Base-by-base conservation (phyloP, 2,888 invertebrate genomes). In the Apotomis betuletana region DNA sequence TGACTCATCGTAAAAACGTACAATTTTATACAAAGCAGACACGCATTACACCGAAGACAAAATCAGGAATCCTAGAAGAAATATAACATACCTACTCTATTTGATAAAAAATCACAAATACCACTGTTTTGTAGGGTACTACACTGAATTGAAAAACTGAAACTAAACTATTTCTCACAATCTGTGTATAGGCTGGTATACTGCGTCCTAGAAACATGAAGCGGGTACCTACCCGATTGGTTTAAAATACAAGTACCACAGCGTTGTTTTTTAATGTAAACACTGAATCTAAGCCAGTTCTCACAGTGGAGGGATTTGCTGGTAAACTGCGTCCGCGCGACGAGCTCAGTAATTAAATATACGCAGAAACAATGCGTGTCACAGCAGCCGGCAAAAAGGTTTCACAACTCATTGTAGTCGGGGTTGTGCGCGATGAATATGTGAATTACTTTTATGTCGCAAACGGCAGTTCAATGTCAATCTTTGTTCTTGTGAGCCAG, bases 371-470 rank as follows among this genome's bases (percentile, higher is more conserved):
- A 65, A 65, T 65, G 46, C 36, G 46, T 44, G 55, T 54, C 54
- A 54, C 65, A 65, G 55, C 55, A 55, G 65, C 15, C 49, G 49
- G 49, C 49, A 10, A 49, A 49, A 49, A 49, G 9, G 65, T 65
- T 65, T 65, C 65, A 65, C 65, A 65, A 65, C 57, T 55, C 55
- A 65, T 65, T 65, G 57, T 62, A 36, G 57, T 65, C 65, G 65
- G 65, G 65, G 65, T 65, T 65, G 65, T 65, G 65, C 65, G 9
- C 55, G 12, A 15, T 46, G 49, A 49, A 49, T 49, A 49, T 10
- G 65, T 55, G 55, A 55, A 65, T 27, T 44, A 65, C 55, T 44
- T 55, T 54, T 54, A 55, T 65, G 55, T 57, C 65, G 65, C 65
- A 65, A 65, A 4, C 15, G 27, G 15, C 12, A 46, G 65, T 65